These are phyloP conservation scores for Gambusia yucatana DNA, from an alignment of 2,797 vertebrate genomes.

Conservation along the genomic window DNA sequence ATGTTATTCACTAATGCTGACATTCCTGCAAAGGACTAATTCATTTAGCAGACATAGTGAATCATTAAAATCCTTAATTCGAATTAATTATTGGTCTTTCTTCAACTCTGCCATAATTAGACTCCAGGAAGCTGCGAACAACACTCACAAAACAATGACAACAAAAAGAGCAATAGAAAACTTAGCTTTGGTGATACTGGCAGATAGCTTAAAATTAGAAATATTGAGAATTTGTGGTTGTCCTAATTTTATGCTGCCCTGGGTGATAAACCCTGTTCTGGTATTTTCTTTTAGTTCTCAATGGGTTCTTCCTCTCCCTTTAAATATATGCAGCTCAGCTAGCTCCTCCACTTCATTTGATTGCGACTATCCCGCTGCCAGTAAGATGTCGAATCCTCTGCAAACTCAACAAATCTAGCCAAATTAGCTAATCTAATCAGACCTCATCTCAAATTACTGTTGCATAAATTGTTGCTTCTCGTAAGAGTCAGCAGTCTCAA, in stretches of 20 bases:
- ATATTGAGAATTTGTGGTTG: background rate
- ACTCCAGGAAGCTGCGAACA: background rate
- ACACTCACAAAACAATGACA: background rate
- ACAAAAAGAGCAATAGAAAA: background rate
- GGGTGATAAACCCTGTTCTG: background rate
- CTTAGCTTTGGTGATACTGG: background rate
- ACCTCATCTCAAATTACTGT: constrained; percentile 28
- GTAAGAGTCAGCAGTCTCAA: constrained; percentile 33
- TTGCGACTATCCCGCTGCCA: constrained; percentile 12
- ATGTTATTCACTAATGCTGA: background rate
- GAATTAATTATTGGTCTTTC: background rate
- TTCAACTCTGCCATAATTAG: background rate
- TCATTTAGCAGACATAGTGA: constrained; percentile 9
- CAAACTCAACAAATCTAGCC: constrained; percentile 31
- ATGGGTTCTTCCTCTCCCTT: background rate
- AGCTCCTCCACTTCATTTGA: constrained; percentile 3
- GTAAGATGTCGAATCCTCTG: constrained; percentile 19
- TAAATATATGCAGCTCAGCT: background rate
- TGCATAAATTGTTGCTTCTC: constrained; percentile 50
- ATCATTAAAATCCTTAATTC: background rate
- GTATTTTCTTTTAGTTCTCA: background rate
- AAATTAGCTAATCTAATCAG: constrained; percentile 32
- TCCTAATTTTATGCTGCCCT: background rate
- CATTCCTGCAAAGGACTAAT: background rate
- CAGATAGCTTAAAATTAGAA: background rate